Evolutionary conservation across 2,888 invertebrate genomes (phyloP).

Genomic region (Carpatolechia fugitivella): DNA sequence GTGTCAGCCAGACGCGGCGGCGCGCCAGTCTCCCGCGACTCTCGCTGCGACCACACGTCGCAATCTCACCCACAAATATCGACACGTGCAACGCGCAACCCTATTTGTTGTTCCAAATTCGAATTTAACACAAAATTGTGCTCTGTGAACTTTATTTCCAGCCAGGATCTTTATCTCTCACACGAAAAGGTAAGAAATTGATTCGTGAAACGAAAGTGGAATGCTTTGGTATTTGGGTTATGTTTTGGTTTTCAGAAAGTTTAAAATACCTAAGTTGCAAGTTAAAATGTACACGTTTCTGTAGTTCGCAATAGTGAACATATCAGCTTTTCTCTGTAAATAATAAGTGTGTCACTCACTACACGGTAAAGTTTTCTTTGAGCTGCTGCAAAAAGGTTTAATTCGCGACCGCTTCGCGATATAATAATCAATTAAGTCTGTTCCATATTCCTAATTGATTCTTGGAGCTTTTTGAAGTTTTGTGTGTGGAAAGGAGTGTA

Average conservation of each 20-base stretch:
- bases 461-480: slow-evolving; percentile 13
- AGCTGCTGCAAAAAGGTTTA: slow-evolving; percentile 11
- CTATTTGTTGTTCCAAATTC: slow-evolving; percentile 63
- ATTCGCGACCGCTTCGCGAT: slow-evolving; percentile 17
- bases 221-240: slow-evolving; percentile 42
- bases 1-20: slow-evolving; percentile 70
- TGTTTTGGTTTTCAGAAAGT: slow-evolving; percentile 49
- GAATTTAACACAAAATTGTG: slow-evolving; percentile 44
- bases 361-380: slow-evolving; percentile 28
- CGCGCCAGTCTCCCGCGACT: slow-evolving; percentile 75
- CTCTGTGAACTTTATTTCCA: slow-evolving; percentile 54
- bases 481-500: slow-evolving; percentile 24
- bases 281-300: slow-evolving; percentile 48
- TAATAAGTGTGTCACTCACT: slow-evolving; percentile 54
- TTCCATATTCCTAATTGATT: slow-evolving; percentile 26
- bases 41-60: slow-evolving; percentile 61
- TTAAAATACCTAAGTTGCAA: slow-evolving; percentile 46
- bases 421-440: slow-evolving; percentile 20
- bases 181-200: slow-evolving; percentile 1
- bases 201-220: not conserved
- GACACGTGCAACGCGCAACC: slow-evolving; percentile 74
- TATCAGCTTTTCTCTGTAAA: slow-evolving; percentile 37
- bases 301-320: slow-evolving; percentile 50
- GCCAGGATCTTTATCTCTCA: slow-evolving; percentile 33
- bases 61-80: slow-evolving; percentile 42